Base-by-base conservation (phyloP, 2,888 invertebrate species). In the Thera obeliscata region DNA sequence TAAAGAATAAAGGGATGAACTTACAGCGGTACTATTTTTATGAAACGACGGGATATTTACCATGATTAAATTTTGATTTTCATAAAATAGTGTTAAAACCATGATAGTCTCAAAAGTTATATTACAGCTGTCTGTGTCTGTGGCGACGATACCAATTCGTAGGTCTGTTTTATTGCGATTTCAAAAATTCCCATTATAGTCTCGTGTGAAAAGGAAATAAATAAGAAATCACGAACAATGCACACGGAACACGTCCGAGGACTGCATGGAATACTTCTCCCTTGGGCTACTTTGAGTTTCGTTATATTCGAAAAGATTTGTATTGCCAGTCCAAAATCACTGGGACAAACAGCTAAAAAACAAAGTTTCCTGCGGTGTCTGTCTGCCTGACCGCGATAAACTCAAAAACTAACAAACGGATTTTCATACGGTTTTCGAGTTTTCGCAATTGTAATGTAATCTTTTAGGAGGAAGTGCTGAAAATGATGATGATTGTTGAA, bases 171-270 rank as follows among this genome's bases (percentile, higher is more conserved):
- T 91, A 91, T 92, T 89, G 91, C 90, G 90, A 91, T 93, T 92
- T 91, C 88, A 91, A 87, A 92, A 90, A 92, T 92, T 90, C 89
- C 91, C 84, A 91, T 91, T 91, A 92, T 86, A 80, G 87, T 87
- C 76, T 81, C 88, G 87, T 84, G 87, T 83, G 87, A 88, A 90
- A 83, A 87, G 84, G 87, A 84, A 68, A 84, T 64, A 89, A 89
- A 90, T 90, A 91, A 89, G 89, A 82, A 89, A 81, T 76, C 78
- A 78, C 83, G 87, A 87, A 90, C 91, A 90, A 91, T 88, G 79
- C 73, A 76, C 75, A 77, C 58, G 12, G 56, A 56, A 61, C 57
- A 52, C 50, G 62, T 56, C 59, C 55, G 59, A 12, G 36, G 52
- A 54, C 38, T 66, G 58, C 33, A 67, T 58, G 54, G 54, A 49